A percentile compares a stretch with the other conserved stretches of the same genome.
Conservation (phyloP, 2,113 vertebrate genomes). For the Strix aluco region DNA sequence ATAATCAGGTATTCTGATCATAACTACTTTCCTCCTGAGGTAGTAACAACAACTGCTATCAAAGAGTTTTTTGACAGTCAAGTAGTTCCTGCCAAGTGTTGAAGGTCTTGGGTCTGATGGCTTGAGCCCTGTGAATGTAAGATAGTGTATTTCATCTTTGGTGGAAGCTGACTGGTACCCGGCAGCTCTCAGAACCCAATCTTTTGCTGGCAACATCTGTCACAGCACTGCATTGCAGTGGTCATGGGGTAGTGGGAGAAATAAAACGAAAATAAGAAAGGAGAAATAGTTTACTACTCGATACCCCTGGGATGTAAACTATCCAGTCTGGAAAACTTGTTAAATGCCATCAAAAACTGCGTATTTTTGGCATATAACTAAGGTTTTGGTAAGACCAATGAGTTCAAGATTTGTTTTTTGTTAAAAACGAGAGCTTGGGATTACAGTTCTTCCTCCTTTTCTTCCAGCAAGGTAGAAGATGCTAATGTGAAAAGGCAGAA, state of each 20-base stretch:
- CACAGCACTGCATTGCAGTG: rapidly evolving
- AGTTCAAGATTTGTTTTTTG: neutral
- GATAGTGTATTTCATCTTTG: neutral
- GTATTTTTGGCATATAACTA: neutral
- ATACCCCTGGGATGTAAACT: neutral
- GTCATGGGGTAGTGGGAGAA: neutral
- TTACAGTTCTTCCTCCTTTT: neutral
- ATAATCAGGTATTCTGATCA: neutral
- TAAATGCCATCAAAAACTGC: neutral
- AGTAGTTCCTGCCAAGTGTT: neutral
- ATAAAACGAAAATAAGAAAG: neutral
- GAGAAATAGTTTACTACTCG: neutral
- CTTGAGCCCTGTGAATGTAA: neutral
- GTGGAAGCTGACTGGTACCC: neutral
- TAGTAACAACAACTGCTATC: neutral
- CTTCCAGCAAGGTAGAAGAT: slow-evolving; percentile 39
- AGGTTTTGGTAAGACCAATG: neutral
- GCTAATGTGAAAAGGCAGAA: slow-evolving; percentile 39
- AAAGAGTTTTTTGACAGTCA: neutral
- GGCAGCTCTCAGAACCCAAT: neutral
- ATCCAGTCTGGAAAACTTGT: neutral
- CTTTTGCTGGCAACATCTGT: neutral
- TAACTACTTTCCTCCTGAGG: neutral
- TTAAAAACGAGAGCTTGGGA: neutral
- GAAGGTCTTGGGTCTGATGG: neutral